phyloP scores from a whole-genome alignment of 2,113 vertebrate genomes.

The Oryzias curvinotus region DNA sequence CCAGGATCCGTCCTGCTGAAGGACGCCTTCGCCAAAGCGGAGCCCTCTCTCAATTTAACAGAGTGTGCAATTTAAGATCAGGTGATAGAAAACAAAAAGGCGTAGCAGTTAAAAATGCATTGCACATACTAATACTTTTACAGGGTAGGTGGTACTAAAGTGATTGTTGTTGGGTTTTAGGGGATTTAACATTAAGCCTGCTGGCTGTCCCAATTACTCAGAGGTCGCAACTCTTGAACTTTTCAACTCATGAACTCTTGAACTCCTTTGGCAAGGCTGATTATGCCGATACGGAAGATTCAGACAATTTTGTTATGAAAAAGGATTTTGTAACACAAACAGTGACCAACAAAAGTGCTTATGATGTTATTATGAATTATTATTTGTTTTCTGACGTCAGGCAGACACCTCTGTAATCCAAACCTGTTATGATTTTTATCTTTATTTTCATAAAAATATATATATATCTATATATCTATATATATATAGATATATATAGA shows the following conservation, averaged over 20 bases:
- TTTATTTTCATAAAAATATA: too few species aligned
- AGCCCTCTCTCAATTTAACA: neutral
- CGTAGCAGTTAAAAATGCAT: neutral
- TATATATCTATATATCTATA: too few species aligned
- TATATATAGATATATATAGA: too few species aligned
- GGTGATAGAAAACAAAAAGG: neutral
- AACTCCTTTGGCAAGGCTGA: neutral
- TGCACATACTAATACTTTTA: neutral
- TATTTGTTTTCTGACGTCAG: too few species aligned
- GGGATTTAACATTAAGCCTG: slow-evolving; percentile 6
- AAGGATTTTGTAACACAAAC: too few species aligned
- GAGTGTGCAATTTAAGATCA: neutral
- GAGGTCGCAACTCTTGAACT: slow-evolving; percentile 3
- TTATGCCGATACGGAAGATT: too few species aligned
- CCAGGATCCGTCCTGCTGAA: neutral
- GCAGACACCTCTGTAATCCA: too few species aligned
- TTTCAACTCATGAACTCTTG: slow-evolving; percentile 10
- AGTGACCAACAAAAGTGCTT: too few species aligned
- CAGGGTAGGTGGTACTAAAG: neutral
- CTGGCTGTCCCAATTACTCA: neutral
- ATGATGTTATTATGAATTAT: too few species aligned
- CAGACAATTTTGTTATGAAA: too few species aligned
- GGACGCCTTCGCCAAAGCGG: neutral
- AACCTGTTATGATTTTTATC: too few species aligned
- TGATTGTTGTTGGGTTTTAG: neutral